A percentile compares a stretch with the other conserved stretches of the same genome.
Evolutionary conservation across 2,888 invertebrate species (phyloP).

Genomic region (Bombylius major): DNA sequence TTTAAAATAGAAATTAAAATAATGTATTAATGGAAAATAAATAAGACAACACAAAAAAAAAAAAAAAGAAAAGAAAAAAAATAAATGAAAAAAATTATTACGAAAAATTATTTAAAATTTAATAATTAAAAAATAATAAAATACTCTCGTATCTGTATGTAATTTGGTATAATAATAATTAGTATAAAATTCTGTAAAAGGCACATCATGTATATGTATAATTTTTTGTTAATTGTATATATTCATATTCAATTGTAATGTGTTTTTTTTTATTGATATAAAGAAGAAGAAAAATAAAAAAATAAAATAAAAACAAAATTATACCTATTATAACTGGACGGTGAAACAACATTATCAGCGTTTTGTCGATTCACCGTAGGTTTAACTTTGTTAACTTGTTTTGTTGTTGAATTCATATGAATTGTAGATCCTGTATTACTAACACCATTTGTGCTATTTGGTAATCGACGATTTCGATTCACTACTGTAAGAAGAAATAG

Average conservation of each 20-base stretch:
- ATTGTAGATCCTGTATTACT: constrained; percentile 22
- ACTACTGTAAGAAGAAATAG: constrained; percentile 45
- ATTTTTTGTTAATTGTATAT: too few relatives aligned
- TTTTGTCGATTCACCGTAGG: constrained; percentile 70
- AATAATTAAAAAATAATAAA: too few relatives aligned
- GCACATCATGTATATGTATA: too few relatives aligned
- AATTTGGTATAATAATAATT: too few relatives aligned
- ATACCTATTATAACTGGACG: constrained; percentile 53
- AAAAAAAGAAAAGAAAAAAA: background rate
- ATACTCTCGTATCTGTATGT: too few relatives aligned
- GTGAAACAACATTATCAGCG: constrained; percentile 58
- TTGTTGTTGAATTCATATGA: constrained; percentile 55
- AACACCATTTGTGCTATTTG: constrained; percentile 30
- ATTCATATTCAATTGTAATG: too few relatives aligned
- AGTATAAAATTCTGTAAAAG: too few relatives aligned
- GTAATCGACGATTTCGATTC: constrained; percentile 59
- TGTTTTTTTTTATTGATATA: background rate
- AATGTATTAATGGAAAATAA: too few relatives aligned
- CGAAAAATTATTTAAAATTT: too few relatives aligned
- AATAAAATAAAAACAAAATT: background rate
- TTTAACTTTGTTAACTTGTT: constrained; percentile 82
- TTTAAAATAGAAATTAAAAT: too few relatives aligned
- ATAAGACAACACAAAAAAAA: background rate
- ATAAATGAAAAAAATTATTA: too few relatives aligned
- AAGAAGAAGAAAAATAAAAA: background rate